These are phyloP conservation scores for Otus sunia DNA, from an alignment of 2,113 vertebrate species.

Conservation along the genomic window DNA sequence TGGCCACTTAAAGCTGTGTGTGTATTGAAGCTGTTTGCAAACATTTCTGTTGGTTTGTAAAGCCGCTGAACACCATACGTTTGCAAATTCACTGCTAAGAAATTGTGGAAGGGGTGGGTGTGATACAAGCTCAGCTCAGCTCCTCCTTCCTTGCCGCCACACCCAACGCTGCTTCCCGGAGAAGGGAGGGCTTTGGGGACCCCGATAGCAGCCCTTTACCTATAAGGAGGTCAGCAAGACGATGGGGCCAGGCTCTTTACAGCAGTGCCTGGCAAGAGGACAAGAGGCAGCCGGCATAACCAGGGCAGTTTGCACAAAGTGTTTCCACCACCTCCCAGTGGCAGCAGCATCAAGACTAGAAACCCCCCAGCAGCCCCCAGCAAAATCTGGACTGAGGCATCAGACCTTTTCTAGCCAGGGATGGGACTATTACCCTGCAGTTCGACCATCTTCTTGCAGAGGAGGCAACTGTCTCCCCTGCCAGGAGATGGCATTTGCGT, in stretches of 20 bases:
- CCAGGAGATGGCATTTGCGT: neutral
- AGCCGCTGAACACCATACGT: neutral
- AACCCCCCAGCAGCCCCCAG: neutral
- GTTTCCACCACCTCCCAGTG: fast-evolving
- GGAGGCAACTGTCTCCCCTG: neutral
- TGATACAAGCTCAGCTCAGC: neutral
- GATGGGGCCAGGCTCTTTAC: neutral
- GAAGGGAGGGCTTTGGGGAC: neutral
- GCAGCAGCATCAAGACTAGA: neutral
- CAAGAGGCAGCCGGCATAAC: no score
- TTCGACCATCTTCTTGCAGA: neutral
- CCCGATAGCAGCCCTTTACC: neutral
- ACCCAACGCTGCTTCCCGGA: neutral
- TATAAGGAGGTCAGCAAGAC: neutral
- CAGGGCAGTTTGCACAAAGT: neutral
- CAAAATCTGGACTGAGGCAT: neutral
- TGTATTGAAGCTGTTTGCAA: neutral
- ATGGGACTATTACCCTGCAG: neutral
- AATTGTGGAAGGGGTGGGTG: neutral
- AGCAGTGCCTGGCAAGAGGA: neutral
- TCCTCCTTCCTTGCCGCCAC: neutral
- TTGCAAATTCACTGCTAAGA: neutral
- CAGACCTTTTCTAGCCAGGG: neutral
- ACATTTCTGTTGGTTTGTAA: neutral
- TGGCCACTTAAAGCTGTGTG: fast-evolving